Conservation (phyloP, 2,888 invertebrate genomes). For the Drosophila mercatorum region DNA sequence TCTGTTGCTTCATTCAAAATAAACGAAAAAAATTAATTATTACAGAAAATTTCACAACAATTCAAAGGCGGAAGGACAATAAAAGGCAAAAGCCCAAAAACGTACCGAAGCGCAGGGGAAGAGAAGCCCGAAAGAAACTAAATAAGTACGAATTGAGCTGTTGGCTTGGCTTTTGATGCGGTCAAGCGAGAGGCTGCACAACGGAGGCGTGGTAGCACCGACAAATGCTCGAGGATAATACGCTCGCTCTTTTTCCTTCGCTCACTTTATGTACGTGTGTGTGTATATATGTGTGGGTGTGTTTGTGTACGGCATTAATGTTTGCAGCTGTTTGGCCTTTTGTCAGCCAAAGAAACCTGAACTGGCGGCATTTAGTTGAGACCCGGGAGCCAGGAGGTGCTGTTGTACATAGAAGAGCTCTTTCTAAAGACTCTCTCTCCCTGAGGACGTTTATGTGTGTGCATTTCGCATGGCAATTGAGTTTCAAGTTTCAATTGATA, state of each 20-base stretch:
- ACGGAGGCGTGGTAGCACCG: neutral
- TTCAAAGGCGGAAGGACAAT: constrained; percentile 74
- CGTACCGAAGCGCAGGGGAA: constrained; percentile 19
- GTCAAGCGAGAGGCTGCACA: constrained; percentile 49
- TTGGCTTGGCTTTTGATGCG: constrained; percentile 70
- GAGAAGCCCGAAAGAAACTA: constrained; percentile 23
- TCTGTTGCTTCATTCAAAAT: constrained; percentile 23
- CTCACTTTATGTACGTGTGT: neutral
- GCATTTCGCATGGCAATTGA: constrained; percentile 26
- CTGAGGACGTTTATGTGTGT: constrained; percentile 1
- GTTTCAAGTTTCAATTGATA: constrained; percentile 37
- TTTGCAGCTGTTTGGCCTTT: constrained; percentile 69
- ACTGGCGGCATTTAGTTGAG: constrained; percentile 45
- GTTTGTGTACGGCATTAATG: constrained; percentile 15
- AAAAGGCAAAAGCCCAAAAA: constrained; percentile 57
- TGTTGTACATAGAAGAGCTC: constrained; percentile 16
- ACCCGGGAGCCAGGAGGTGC: constrained; percentile 2
- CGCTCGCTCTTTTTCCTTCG: neutral
- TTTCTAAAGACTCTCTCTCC: constrained; percentile 4
- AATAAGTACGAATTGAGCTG: constrained; percentile 56
- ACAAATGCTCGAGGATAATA: constrained; percentile 13
- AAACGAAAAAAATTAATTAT: constrained; percentile 72
- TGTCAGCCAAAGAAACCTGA: constrained; percentile 59
- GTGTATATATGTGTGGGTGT: neutral
- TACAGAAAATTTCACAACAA: constrained; percentile 72